Evolutionary conservation across 2,113 vertebrate species (phyloP).

Genomic region (Chaetodon trifascialis): DNA sequence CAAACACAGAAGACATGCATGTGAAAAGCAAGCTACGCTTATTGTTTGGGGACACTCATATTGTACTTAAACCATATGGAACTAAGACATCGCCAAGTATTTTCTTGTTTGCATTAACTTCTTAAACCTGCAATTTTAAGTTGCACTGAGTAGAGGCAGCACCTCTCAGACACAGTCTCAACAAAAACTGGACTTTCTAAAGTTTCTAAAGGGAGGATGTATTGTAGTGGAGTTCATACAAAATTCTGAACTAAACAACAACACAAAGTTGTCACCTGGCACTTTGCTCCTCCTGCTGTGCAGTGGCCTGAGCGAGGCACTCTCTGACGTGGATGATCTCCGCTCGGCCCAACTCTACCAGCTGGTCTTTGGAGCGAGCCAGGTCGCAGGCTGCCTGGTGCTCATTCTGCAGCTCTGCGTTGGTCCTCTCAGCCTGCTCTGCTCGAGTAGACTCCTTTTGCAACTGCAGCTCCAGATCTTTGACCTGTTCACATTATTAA

Average conservation of each 20-base stretch:
- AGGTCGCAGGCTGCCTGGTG: constrained; percentile 81
- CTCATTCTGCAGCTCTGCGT: constrained; percentile 78
- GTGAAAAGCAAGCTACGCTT: neutral
- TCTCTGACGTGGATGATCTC: constrained; percentile 80
- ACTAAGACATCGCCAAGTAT: neutral
- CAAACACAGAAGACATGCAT: neutral
- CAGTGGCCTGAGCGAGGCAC: constrained; percentile 48
- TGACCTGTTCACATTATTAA: constrained; percentile 66
- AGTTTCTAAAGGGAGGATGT: neutral
- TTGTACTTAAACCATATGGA: too few species aligned
- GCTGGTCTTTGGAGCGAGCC: constrained; percentile 74
- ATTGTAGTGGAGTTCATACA: neutral
- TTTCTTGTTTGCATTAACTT: neutral
- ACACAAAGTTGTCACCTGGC: constrained; percentile 31
- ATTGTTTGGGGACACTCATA: neutral
- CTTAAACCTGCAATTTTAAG: neutral
- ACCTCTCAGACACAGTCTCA: neutral
- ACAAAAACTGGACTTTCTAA: neutral
- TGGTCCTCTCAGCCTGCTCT: constrained; percentile 79
- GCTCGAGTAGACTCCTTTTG: constrained; percentile 80
- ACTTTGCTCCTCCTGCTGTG: constrained; percentile 68
- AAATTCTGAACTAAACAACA: neutral
- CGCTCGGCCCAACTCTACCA: constrained; percentile 67
- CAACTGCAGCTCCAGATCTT: constrained; percentile 82
- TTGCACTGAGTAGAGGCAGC: neutral